phyloP scores from a whole-genome alignment of 92 coral and sea anemone genomes.

The Parazoanthus darwini region DNA sequence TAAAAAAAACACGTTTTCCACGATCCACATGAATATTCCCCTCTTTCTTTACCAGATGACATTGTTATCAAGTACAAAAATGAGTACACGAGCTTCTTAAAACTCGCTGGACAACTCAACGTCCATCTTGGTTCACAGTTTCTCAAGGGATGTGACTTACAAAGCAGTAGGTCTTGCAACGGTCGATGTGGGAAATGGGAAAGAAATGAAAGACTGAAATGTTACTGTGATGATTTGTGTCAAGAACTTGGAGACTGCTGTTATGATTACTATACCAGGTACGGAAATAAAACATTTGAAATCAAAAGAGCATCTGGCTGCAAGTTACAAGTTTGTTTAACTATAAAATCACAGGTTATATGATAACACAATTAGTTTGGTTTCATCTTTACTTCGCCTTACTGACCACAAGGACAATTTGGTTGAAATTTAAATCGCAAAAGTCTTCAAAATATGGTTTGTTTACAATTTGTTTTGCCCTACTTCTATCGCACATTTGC shows the following conservation, averaged over 20 bases:
- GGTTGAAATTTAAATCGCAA: too few species aligned
- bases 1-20: too few species aligned
- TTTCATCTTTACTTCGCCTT: too few species aligned
- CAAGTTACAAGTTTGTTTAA: neutral
- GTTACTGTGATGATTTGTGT: conserved; percentile 5
- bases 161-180: neutral
- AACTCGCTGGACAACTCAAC: neutral
- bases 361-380: too few species aligned
- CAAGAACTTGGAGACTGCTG: conserved; percentile 21
- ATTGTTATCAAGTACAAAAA: conserved; percentile 5
- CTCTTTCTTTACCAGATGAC: neutral
- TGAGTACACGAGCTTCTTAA: neutral
- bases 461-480: neutral
- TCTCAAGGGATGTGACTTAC: neutral
- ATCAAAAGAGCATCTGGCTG: neutral
- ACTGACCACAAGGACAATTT: too few species aligned
- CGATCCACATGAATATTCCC: neutral
- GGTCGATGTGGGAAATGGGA: conserved; percentile 4
- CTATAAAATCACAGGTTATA: too few species aligned
- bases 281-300: neutral
- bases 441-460: neutral
- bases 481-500: neutral
- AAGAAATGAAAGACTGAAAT: neutral
- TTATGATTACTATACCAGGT: neutral
- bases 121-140: neutral